Evolutionary conservation across 2,888 invertebrate genomes (phyloP).

Genomic region (Agriopis aurantiaria): DNA sequence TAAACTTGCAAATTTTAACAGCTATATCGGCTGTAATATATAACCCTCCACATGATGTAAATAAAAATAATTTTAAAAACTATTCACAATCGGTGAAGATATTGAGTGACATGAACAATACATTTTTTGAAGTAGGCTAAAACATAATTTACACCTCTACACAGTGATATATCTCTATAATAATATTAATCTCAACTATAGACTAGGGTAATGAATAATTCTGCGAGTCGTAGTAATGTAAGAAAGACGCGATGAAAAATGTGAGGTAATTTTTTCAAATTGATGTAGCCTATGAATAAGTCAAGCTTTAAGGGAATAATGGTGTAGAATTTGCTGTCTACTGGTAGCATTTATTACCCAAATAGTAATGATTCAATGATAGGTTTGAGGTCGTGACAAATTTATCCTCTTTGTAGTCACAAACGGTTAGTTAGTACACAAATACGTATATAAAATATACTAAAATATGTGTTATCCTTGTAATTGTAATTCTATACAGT

Average conservation of each 20-base stretch:
- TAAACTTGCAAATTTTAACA: too few relatives aligned
- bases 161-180: too few relatives aligned
- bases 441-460: not conserved
- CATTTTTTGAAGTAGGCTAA: too few relatives aligned
- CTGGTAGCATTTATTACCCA: not conserved
- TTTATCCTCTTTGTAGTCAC: not conserved
- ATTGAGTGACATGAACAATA: too few relatives aligned
- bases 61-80: too few relatives aligned
- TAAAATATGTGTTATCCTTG: not conserved
- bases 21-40: too few relatives aligned
- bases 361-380: not conserved
- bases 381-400: not conserved
- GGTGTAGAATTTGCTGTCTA: not conserved
- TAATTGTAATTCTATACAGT: too few relatives aligned
- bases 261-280: not conserved
- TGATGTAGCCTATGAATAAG: not conserved
- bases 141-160: too few relatives aligned
- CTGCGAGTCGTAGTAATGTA: not conserved
- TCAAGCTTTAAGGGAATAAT: constrained; percentile 1
- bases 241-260: not conserved
- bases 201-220: not conserved
- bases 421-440: not conserved
- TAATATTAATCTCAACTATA: too few relatives aligned
- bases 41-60: too few relatives aligned
- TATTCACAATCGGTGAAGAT: too few relatives aligned